Evolutionary conservation across 2,888 invertebrate genomes (phyloP).

Genomic region (Scrobipalpa costella): DNA sequence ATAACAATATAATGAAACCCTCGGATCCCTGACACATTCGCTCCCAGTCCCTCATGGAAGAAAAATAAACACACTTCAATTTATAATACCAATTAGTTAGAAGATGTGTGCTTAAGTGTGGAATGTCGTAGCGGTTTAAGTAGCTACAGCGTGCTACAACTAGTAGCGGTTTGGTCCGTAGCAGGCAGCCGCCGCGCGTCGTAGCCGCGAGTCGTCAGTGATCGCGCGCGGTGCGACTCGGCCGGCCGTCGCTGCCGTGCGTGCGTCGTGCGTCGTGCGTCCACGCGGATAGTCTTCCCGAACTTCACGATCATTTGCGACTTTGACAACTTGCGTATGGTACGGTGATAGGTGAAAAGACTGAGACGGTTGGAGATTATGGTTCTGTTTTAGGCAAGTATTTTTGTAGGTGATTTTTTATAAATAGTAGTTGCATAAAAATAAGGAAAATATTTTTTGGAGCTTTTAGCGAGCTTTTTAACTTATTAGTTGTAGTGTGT

Average conservation of each 20-base stretch:
- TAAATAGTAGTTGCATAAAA: background rate
- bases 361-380: slow-evolving; percentile 35
- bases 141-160: background rate
- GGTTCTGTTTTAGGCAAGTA: slow-evolving; percentile 45
- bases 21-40: no score
- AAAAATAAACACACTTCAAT: background rate
- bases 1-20: no score
- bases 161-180: slow-evolving; percentile 19
- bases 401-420: background rate
- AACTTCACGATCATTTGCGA: slow-evolving; percentile 39
- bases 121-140: slow-evolving; percentile 2
- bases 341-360: slow-evolving; percentile 42
- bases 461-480: no score
- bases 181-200: slow-evolving; percentile 38
- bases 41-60: background rate
- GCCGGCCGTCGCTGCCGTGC: slow-evolving; percentile 61
- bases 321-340: slow-evolving; percentile 23
- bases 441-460: background rate
- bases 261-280: slow-evolving; percentile 44
- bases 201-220: slow-evolving; percentile 58
- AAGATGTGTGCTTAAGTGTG: background rate
- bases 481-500: no score
- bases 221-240: slow-evolving; percentile 63
- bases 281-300: slow-evolving; percentile 44
- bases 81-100: background rate